Percentiles rank a stretch among this genome's conserved stretches.
These are phyloP conservation scores for Vulpes vulpes DNA, from an alignment of 2,113 vertebrate genomes.

Conservation along the genomic window DNA sequence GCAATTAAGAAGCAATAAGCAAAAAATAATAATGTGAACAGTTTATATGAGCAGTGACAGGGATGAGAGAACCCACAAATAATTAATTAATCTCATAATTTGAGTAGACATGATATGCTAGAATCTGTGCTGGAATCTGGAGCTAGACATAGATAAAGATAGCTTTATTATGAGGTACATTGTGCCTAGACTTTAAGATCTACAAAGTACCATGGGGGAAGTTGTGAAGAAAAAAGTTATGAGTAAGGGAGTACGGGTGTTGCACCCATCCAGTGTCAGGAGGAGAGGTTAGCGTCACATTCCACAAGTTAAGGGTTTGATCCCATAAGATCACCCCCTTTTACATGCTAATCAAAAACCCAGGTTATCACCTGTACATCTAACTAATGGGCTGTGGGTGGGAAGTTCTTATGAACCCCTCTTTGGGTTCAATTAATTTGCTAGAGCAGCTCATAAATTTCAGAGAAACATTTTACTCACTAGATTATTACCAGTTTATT, in stretches of 20 bases:
- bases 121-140: not conserved
- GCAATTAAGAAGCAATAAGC: not conserved
- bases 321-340: not conserved
- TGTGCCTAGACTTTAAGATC: constrained; percentile 27
- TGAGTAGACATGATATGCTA: constrained; percentile 26
- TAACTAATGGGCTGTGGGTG: not conserved
- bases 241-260: not conserved
- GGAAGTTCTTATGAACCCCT: not conserved
- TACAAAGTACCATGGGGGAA: not conserved
- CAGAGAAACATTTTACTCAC: not conserved
- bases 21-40: not conserved
- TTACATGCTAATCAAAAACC: not conserved
- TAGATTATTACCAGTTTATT: not conserved
- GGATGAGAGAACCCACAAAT: not conserved
- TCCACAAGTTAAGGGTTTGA: not conserved
- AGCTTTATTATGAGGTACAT: not conserved
- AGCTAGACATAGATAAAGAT: not conserved
- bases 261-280: not conserved
- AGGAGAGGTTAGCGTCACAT: not conserved
- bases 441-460: not conserved
- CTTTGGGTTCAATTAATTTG: not conserved
- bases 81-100: constrained; percentile 2
- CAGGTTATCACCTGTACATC: not conserved
- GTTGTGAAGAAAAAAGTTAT: not conserved
- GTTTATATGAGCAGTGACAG: not conserved